Evolutionary conservation across 2,113 vertebrate species (phyloP), one percentile per base, ranked within the genome.

Genomic region (Sinocyclocheilus grahami): DNA sequence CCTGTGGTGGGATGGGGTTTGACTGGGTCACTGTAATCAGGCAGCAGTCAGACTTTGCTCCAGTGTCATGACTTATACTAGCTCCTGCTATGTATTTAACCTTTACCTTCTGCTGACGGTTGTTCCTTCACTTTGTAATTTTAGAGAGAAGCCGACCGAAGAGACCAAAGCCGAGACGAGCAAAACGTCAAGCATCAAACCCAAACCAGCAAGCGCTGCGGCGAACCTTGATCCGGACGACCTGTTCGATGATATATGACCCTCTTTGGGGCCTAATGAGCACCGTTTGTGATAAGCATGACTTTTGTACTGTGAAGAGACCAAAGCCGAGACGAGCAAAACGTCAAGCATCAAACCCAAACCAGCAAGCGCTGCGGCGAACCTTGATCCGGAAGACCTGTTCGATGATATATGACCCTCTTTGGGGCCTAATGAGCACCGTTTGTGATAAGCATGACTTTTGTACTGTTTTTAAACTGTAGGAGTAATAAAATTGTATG

Each of bases 221-320:
- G 94, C 92, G 74, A 93, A 86, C 90, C 92, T 92, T 48, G 92
- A 95, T 82, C 91, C 92, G 0, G 97, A 97, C 86, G 93, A 97
- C 78, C 96, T 98, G 88, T 96, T 97, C 74, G 92, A 95, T 55
- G 94, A 97, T 92, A 94, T 98, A 22, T 97, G 94, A 93, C 60
- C 55, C 6, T 60, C 76, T 63, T 51, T 14, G 13, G 24, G 55
- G 18, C 37, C 53, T 62, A 62, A 80, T 37, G 75, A 77, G 46
- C 46, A 3, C 58, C 8, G 6, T 11, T 63, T 51, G 53, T 22
- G 42, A 82, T 1, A 3, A 67, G 16, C n/a, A 24, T 69, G 63
- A 30, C 42, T 69, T n/a, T n/a, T n/a, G n/a, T n/a, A n/a, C n/a
- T n/a, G n/a, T n/a, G 75, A 87, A 39, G 79, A 86, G 18, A 82